Conservation (phyloP, 2,888 invertebrate species). For the Stenurella melanura region DNA sequence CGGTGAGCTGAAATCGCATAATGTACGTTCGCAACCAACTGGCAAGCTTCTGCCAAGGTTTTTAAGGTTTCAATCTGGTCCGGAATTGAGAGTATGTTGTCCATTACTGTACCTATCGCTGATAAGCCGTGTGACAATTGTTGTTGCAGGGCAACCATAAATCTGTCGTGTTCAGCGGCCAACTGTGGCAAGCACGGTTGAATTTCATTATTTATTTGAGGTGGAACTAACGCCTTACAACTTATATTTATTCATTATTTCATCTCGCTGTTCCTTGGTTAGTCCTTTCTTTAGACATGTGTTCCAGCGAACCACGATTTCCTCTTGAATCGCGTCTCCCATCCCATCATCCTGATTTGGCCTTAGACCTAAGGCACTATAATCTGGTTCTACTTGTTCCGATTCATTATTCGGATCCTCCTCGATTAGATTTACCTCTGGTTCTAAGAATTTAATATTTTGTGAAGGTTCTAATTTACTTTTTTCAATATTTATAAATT, state of each 20-base stretch:
- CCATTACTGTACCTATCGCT: conserved; percentile 29
- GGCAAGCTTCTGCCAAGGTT: conserved; percentile 2
- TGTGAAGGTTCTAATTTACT: too few relatives aligned
- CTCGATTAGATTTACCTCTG: not conserved
- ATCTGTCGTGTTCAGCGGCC: conserved; percentile 23
- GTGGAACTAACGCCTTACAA: conserved; percentile 6
- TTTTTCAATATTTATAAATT: too few relatives aligned
- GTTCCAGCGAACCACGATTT: conserved; percentile 32
- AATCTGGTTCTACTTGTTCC: not conserved
- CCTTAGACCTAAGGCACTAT: not conserved
- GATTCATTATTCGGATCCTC: not conserved
- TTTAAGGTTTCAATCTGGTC: conserved; percentile 1
- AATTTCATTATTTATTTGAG: conserved; percentile 32
- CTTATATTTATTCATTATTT: conserved; percentile 23
- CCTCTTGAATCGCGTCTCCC: conserved; percentile 25
- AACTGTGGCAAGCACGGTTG: conserved; percentile 20
- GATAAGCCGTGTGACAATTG: conserved; percentile 21
- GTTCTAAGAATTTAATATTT: too few relatives aligned
- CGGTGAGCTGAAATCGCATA: not conserved
- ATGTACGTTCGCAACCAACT: conserved; percentile 10
- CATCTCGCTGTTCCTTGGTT: conserved; percentile 25
- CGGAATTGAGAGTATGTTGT: conserved; percentile 6
- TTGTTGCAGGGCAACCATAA: conserved; percentile 28
- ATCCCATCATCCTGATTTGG: not conserved
- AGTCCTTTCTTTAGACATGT: conserved; percentile 19